Evolutionary conservation across 1,140 invertebrate species (phyloP).

Genomic region (Ridgeia piscesae): DNA sequence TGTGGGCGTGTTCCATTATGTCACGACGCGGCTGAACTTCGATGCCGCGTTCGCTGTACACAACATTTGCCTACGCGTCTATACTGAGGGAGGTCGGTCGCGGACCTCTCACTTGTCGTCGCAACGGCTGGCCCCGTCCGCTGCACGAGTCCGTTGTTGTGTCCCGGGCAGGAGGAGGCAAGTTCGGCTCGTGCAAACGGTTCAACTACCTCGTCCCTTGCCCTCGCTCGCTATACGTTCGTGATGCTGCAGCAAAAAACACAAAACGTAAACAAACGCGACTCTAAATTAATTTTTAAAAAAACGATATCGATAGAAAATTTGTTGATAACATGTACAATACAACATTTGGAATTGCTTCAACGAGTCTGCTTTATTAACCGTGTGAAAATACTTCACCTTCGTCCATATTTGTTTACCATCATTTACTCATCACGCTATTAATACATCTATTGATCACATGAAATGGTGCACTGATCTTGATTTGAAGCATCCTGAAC

Average conservation of each 20-base stretch:
- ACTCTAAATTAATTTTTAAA: too few species aligned
- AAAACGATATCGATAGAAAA: too few species aligned
- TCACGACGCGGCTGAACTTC: neutral
- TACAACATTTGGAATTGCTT: neutral
- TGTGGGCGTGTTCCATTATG: neutral
- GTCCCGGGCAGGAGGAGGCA: neutral
- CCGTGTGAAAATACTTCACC: neutral
- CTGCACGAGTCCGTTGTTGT: neutral
- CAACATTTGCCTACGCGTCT: neutral
- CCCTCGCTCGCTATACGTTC: neutral
- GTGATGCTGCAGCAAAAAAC: neutral
- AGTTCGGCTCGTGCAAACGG: neutral
- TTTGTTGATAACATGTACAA: too few species aligned
- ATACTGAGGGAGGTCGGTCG: neutral
- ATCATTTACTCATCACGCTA: neutral
- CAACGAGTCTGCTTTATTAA: neutral
- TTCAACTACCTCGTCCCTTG: neutral
- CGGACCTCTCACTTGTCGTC: neutral
- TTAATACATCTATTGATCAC: neutral
- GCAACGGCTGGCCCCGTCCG: neutral
- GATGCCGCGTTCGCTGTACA: neutral
- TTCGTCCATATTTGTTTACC: neutral
- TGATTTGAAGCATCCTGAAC: too few species aligned
- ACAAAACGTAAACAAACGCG: neutral
- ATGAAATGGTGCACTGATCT: neutral